Conservation (phyloP, 2,797 vertebrate genomes). For the Hippoglossus hippoglossus region DNA sequence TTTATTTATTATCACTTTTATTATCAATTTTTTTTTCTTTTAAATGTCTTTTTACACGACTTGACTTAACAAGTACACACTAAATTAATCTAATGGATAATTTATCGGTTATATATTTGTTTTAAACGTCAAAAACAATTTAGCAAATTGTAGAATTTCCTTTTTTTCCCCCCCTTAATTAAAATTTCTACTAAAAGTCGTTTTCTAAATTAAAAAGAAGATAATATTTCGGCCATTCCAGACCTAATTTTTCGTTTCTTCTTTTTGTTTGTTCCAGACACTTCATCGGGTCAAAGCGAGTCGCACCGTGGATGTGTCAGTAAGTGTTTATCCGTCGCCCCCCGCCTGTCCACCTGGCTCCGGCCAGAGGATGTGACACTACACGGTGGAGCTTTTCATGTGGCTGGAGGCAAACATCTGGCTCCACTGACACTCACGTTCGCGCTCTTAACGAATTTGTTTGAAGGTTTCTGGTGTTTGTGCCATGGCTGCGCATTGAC, state of each 20-base stretch:
- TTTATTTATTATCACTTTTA: not conserved
- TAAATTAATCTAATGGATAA: not conserved
- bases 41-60: too few relatives aligned
- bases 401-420: constrained; percentile 53
- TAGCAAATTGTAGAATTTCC: too few relatives aligned
- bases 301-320: constrained; percentile 53
- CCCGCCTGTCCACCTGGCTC: constrained; percentile 51
- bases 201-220: too few relatives aligned
- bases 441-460: constrained; percentile 14
- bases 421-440: constrained; percentile 14
- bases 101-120: not conserved
- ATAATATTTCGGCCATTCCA: not conserved
- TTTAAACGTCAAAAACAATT: too few relatives aligned
- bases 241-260: constrained; percentile 45
- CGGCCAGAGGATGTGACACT: constrained; percentile 34
- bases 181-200: too few relatives aligned
- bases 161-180: too few relatives aligned
- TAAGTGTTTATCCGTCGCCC: constrained; percentile 59
- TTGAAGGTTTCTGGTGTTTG: not conserved
- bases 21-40: too few relatives aligned
- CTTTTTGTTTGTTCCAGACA: constrained; percentile 57
- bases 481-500: not conserved
- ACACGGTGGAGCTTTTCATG: constrained; percentile 37
- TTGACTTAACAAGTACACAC: not conserved
- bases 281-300: constrained; percentile 41